Conservation (phyloP, 2,888 invertebrate species). For the Philopedon plagiatum region DNA sequence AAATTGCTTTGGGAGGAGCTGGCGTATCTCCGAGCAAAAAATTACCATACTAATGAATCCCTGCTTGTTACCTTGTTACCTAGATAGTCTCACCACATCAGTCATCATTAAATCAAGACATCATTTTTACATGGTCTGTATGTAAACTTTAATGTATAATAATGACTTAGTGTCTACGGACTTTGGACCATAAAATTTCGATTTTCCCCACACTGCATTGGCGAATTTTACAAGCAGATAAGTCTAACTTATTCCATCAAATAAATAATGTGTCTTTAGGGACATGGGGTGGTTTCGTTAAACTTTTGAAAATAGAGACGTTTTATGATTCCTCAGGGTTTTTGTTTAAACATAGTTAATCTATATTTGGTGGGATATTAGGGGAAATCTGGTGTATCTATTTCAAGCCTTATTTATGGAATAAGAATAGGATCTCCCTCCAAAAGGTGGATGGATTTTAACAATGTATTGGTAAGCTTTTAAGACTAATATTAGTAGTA, state of each 20-base stretch:
- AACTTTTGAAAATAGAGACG: constrained; percentile 11
- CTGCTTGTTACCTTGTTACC: too few species aligned
- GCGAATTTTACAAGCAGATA: constrained; percentile 6
- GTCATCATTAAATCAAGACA: too few species aligned
- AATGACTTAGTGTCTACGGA: background rate
- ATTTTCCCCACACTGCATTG: background rate
- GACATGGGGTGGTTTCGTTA: constrained; percentile 35
- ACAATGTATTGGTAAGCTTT: too few species aligned
- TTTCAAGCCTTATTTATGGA: background rate
- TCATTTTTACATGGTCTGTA: too few species aligned
- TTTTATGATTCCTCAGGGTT: constrained; percentile 27
- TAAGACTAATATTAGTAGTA: too few species aligned
- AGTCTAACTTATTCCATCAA: constrained; percentile 25
- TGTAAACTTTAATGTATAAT: too few species aligned
- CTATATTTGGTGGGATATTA: constrained; percentile 6
- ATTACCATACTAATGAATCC: too few species aligned
- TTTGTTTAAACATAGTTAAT: constrained; percentile 17
- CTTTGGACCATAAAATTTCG: background rate
- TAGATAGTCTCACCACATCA: too few species aligned
- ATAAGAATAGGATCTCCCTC: background rate
- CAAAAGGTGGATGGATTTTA: too few species aligned
- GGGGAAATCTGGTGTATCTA: background rate
- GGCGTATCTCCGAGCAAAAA: too few species aligned
- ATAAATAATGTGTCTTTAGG: constrained; percentile 31
- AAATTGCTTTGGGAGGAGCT: too few species aligned